Conservation (phyloP, 2,113 vertebrate genomes). For the Cricetomys ansorgei region DNA sequence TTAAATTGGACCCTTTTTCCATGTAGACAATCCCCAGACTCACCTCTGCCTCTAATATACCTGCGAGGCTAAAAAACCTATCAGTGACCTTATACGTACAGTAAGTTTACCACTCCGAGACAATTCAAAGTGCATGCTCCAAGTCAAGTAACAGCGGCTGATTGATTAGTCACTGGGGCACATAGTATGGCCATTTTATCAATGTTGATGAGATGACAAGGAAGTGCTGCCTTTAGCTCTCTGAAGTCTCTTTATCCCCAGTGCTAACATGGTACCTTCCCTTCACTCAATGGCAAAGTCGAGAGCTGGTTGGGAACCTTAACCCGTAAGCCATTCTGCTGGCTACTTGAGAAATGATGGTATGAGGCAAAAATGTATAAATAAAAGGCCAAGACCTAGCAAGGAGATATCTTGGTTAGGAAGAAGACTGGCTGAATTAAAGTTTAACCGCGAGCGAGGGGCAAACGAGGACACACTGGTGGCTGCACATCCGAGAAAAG, state of each 20-base stretch:
- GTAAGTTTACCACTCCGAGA: neutral
- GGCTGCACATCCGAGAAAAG: neutral
- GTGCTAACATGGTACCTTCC: neutral
- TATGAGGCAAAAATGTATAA: neutral
- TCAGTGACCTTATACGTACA: neutral
- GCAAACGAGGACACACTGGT: neutral
- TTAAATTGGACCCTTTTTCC: slow-evolving; percentile 38
- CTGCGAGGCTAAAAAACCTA: neutral
- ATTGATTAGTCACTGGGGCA: neutral
- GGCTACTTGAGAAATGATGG: neutral
- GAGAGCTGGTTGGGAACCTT: neutral
- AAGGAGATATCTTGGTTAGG: neutral
- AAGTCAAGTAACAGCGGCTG: neutral
- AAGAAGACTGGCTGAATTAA: neutral
- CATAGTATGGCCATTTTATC: neutral
- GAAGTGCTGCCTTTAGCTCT: neutral
- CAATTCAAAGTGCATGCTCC: neutral
- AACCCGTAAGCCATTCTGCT: neutral
- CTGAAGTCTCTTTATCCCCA: neutral
- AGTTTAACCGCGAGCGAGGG: neutral
- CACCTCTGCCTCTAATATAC: neutral
- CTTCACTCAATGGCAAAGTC: neutral
- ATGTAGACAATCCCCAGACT: slow-evolving; percentile 46
- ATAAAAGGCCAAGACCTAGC: neutral
- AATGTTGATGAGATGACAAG: neutral